Conservation (phyloP, 1,140 invertebrate species). For the Episyrphus balteatus region DNA sequence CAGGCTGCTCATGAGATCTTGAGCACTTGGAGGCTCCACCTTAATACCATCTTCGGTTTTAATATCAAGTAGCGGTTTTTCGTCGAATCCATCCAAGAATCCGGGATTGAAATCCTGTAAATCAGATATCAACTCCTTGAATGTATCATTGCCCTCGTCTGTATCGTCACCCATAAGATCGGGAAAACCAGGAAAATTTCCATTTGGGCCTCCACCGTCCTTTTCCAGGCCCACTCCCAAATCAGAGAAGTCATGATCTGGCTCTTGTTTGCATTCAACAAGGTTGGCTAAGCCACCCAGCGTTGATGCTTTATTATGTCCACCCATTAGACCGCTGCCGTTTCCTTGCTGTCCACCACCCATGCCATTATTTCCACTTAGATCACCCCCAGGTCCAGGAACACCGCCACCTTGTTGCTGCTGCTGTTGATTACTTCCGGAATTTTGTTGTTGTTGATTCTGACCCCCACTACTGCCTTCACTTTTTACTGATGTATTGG, state of each 20-base stretch:
- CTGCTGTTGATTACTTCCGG: conserved; percentile 18
- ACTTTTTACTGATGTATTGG: conserved; percentile 71
- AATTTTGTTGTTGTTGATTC: conserved; percentile 36
- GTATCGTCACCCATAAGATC: conserved; percentile 73
- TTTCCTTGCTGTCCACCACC: conserved; percentile 10
- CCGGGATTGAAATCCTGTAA: conserved; percentile 71
- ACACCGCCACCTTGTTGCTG: conserved; percentile 20
- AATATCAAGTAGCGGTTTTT: conserved; percentile 47
- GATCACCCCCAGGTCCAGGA: conserved; percentile 15
- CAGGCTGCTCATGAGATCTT: conserved; percentile 32
- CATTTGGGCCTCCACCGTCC: conserved; percentile 55
- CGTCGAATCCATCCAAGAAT: conserved; percentile 73
- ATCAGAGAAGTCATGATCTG: conserved; percentile 71
- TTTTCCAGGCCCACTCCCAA: conserved; percentile 67
- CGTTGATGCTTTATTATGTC: conserved; percentile 15
- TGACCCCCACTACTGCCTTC: conserved; percentile 41
- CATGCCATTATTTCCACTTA: conserved; percentile 11
- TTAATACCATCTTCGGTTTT: conserved; percentile 43
- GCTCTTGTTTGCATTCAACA: conserved; percentile 77
- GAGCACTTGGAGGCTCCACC: conserved; percentile 40
- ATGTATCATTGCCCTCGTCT: conserved; percentile 67
- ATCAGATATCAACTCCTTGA: conserved; percentile 81
- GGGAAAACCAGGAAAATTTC: conserved; percentile 63
- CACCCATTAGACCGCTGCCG: conserved; percentile 24
- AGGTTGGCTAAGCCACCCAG: conserved; percentile 44